phyloP scores from a whole-genome alignment of 1,140 invertebrate genomes.

The Thaumetopoea pityocampa region DNA sequence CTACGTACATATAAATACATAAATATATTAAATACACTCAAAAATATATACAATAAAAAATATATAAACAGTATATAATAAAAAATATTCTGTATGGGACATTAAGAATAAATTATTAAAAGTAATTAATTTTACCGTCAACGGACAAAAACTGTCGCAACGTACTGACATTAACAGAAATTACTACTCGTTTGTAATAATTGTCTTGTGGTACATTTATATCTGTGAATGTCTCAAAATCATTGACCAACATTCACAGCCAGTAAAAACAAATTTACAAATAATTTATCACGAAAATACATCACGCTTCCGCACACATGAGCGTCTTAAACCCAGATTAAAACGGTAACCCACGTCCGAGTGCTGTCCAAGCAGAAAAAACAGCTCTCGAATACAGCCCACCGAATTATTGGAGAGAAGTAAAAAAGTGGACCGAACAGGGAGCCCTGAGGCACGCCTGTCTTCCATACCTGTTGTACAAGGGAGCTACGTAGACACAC shows the following conservation, averaged over 20 bases:
- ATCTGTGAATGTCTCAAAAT: too few relatives aligned
- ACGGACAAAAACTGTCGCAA: too few relatives aligned
- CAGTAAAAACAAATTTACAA: conserved; percentile 32
- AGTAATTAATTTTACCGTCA: too few relatives aligned
- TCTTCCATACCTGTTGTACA: conserved; percentile 50
- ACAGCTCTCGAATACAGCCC: conserved; percentile 41
- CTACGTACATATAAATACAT: too few relatives aligned
- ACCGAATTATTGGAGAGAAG: conserved; percentile 52
- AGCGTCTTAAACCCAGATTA: conserved; percentile 42
- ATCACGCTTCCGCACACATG: conserved; percentile 32
- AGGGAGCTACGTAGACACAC: conserved; percentile 66
- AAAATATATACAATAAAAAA: too few relatives aligned
- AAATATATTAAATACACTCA: too few relatives aligned
- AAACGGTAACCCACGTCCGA: conserved; percentile 45
- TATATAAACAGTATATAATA: too few relatives aligned
- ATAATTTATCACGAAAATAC: conserved; percentile 32
- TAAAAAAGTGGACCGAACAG: conserved; percentile 39
- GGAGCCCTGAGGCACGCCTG: conserved; percentile 45
- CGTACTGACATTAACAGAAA: too few relatives aligned
- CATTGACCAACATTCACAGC: conserved; percentile 10
- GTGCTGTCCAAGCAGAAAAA: conserved; percentile 36
- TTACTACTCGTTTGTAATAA: too few relatives aligned
- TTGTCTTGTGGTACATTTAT: too few relatives aligned
- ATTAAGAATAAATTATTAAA: too few relatives aligned
- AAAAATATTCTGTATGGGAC: too few relatives aligned